Evolutionary conservation across 2,797 vertebrate genomes (phyloP), one percentile per base, ranked within the genome.

Genomic region (Cynopterus sphinx): DNA sequence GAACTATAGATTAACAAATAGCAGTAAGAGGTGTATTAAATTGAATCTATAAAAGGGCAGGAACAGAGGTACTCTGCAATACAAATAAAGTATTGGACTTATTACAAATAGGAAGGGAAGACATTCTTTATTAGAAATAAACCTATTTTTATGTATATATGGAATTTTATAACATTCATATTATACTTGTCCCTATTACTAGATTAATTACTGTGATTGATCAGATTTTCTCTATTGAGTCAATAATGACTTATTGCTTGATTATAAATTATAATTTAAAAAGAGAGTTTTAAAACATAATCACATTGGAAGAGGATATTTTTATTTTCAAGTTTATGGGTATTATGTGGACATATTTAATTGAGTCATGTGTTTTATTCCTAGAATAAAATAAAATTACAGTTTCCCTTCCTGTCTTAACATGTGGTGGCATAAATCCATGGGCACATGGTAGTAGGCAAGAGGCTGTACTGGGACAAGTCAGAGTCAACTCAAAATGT

Each of bases 71-170:
- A 90, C 39, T 84, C 36, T 46, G 79, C 6, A 51, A 68, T 41
- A 83, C 5, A 79, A 92, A 75, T 55, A 3, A 90, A 92, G 22
- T 78, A 2, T n/a, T 49, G 0, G 6, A 15, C 31, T 94, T 90
- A 71, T 26, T 88, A 33, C 12, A 94, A 55, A 85, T 22, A 71
- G 4, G 16, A 84, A 22, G 41, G 55, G 11, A 85, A 77, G 2
- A 81, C 21, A 61, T 41, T 49, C 3, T 81, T 90, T 71, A 81
- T 77, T 81, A 65, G 16, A 85, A 94, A 79, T 9, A 87, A 87
- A 84, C 4, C 5, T 17, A 82, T 41, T 87, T 92, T 22, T 74
- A 24, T 16, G 0, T 73, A 65, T n/a, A 12, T 68, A 26, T 15
- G 15, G 21, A 10, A 91, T 91, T 78, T 43, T 1, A 28, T 6